Evolutionary conservation across 2,113 vertebrate genomes (phyloP), one percentile per base, ranked within the genome.

Genomic region (Orycteropus afer): DNA sequence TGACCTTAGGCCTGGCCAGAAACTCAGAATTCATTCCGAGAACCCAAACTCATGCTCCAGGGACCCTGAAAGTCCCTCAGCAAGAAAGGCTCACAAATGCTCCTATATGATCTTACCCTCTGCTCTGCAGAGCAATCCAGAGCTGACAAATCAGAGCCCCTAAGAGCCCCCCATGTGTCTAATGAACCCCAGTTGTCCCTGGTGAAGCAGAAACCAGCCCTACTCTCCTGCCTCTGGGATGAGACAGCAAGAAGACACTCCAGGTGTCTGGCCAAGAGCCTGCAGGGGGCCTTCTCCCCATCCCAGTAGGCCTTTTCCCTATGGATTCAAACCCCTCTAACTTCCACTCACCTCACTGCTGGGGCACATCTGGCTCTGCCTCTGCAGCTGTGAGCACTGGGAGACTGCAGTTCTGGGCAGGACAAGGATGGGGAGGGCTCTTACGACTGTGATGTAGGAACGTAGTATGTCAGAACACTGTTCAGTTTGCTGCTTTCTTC

Each of bases 261-360:
- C 34, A 59, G 37, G 1, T 20, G 32, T 49, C n/a, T 61, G 69
- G 25, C 0, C 0, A 27, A 40, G 32, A 51, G 51, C 51, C 27
- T 3, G 12, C 25, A 40, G 63, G 74, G 57, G 3, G 40, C 40
- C 32, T 42, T 7, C 74, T 42, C 34, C n/a, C 34, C 4, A 11
- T 3, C 18, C 17, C 79, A 22, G 6, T 13, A 0, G 53, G 22
- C 17, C 77, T 17, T 12, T 40, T 3, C 20, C 34, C 59, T 73
- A 71, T 63, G 40, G 47, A 29, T 11, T 51, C 57, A 22, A 23
- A 73, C 3, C 77, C 55, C 55, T 79, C 47, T 47, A 27, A 4
- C 27, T 12, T 53, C 11, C 65, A 86, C 93, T 25, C 91, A 91
- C 95, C 92, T 97, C 67, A 10, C 14, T 14, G 34, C 37, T 40